A percentile compares a stretch with the other conserved stretches of the same genome.
These are phyloP conservation scores for Drosophila varians DNA, from an alignment of 1,140 invertebrate genomes.

Conservation along the genomic window DNA sequence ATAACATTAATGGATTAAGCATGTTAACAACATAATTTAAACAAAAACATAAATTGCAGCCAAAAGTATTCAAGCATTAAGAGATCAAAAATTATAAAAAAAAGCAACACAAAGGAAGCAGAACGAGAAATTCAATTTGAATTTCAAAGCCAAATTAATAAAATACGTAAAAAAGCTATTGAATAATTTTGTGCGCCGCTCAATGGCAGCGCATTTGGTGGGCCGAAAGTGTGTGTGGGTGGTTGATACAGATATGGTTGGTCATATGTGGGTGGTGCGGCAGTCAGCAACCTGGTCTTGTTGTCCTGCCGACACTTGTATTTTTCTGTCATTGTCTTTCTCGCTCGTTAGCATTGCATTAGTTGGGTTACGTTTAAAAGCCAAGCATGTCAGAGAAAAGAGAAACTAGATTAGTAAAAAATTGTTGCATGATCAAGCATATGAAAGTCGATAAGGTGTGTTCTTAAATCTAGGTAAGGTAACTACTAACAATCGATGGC, in stretches of 20 bases:
- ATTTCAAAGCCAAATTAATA: conserved; percentile 47
- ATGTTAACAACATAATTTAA: conserved; percentile 70
- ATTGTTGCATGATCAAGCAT: conserved; percentile 52
- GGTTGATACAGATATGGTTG: conserved; percentile 18
- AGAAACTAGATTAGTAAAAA: conserved; percentile 83
- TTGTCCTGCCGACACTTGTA: conserved; percentile 6
- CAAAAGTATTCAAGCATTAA: conserved; percentile 74
- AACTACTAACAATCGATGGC: neutral
- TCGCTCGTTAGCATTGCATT: conserved; percentile 72
- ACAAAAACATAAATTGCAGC: conserved; percentile 61
- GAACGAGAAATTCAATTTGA: conserved; percentile 58
- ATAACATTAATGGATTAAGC: conserved; percentile 59
- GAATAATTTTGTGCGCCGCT: conserved; percentile 69
- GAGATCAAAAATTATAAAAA: conserved; percentile 68
- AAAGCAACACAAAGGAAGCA: conserved; percentile 30
- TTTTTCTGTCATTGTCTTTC: conserved; percentile 35
- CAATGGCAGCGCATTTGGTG: conserved; percentile 38
- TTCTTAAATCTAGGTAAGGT: conserved; percentile 33
- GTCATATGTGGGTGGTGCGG: conserved; percentile 1
- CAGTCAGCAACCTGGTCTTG: conserved; percentile 9
- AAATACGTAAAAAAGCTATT: conserved; percentile 58
- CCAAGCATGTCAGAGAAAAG: conserved; percentile 83
- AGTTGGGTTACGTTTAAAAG: conserved; percentile 74
- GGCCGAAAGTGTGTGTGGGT: conserved; percentile 64
- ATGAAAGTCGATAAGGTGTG: conserved; percentile 21